These are phyloP conservation scores for Spodoptera exigua DNA, from an alignment of 2,888 invertebrate genomes.

Conservation along the genomic window DNA sequence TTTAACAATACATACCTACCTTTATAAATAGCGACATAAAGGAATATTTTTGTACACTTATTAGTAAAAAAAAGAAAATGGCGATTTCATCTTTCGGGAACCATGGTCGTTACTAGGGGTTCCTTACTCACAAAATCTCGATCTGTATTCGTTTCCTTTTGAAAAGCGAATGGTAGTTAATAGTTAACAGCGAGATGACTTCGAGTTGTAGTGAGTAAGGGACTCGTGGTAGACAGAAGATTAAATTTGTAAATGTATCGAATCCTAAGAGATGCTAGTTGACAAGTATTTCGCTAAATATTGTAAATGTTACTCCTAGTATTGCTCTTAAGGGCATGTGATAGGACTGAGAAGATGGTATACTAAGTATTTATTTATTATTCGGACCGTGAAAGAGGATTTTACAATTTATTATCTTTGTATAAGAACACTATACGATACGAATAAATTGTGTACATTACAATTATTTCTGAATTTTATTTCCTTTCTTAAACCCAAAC, in stretches of 20 bases:
- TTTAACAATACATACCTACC: slow-evolving; percentile 88
- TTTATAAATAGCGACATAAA: slow-evolving; percentile 80
- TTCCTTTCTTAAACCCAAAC: slow-evolving; percentile 45
- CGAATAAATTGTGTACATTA: slow-evolving; percentile 89
- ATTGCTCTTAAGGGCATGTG: slow-evolving; percentile 80
- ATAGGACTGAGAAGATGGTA: slow-evolving; percentile 79
- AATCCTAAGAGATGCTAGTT: slow-evolving; percentile 77
- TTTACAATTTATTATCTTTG: slow-evolving; percentile 89
- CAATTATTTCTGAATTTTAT: slow-evolving; percentile 80
- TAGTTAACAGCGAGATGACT: too few relatives aligned
- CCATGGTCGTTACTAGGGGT: slow-evolving; percentile 61
- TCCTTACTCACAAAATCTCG: slow-evolving; percentile 43
- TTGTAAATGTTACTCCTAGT: slow-evolving; percentile 76
- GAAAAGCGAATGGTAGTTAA: slow-evolving; percentile 26
- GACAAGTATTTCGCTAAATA: slow-evolving; percentile 74
- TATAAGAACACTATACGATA: slow-evolving; percentile 88
- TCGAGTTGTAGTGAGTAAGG: slow-evolving; percentile 45
- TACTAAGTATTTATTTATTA: slow-evolving; percentile 88
- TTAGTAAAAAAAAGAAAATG: slow-evolving; percentile 71
- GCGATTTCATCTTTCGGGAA: slow-evolving; percentile 73
- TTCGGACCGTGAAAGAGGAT: slow-evolving; percentile 84
- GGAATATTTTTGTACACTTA: slow-evolving; percentile 87
- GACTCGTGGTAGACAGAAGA: slow-evolving; percentile 58
- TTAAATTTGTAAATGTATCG: slow-evolving; percentile 63
- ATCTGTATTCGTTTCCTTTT: slow-evolving; percentile 32